Evolutionary conservation across 1,140 invertebrate genomes (phyloP), one percentile per base, ranked within the genome.

Genomic region (Drosophila tristis): DNA sequence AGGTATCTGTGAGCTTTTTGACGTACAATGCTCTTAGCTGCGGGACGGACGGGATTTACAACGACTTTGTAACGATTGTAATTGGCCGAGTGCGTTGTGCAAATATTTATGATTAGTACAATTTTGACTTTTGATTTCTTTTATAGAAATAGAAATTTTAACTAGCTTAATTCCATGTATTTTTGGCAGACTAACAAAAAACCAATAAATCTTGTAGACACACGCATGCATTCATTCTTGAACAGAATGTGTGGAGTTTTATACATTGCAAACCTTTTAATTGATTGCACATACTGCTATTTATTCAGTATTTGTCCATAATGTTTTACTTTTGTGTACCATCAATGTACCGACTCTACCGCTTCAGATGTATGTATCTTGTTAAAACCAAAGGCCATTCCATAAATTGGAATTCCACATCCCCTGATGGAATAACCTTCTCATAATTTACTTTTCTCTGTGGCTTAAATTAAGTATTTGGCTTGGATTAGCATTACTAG

Each of bases 61-160:
- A 39, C 26, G 35, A 64, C 45, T 48, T 35, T 54, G 57, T 65
- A 47, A 63, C 59, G 55, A 48, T 64, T 85, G 67, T 72, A 82
- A 55, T 68, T 78, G 84, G 84, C 84, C 84, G 85, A 62, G 68
- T 89, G 78, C 79, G 60, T 89, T 90, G 84, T 89, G 84, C 84
- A 89, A 89, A 86, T 86, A 90, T 81, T 86, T 90, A 75, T 76
- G 78, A 70, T 90, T 84, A 74, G 76, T 66, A 91, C 80, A 76
- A 78, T 80, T 85, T 55, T 79, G 64, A 76, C 90, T 84, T 93
- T 79, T 93, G 71, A 90, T 92, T 76, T 80, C 91, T 71, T 86
- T 92, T 78, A 77, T 80, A 60, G 66, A 48, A 64, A 63, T 87
- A 89, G 76, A 80, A 59, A 47, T 84, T 80, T 89, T 73, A 77